phyloP scores from a whole-genome alignment of 2,113 vertebrate species.

The Cyphomyrus discorhynchus region DNA sequence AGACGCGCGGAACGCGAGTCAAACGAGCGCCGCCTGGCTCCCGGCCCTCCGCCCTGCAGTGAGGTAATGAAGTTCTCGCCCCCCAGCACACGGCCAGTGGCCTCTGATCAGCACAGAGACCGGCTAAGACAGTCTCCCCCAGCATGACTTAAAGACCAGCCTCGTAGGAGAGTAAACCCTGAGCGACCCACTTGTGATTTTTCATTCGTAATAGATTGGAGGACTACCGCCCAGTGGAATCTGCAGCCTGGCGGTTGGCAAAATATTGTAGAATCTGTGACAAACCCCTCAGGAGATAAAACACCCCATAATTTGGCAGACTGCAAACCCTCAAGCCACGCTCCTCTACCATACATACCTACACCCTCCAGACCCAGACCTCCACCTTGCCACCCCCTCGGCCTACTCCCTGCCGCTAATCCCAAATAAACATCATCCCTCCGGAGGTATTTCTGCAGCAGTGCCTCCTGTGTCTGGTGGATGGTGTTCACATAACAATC shows the following conservation, averaged over 20 bases:
- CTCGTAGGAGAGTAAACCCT: not conserved
- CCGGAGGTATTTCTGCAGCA: not conserved
- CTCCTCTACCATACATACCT: not conserved
- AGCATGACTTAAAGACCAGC: not conserved
- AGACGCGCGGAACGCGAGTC: not conserved
- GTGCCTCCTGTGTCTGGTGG: not conserved
- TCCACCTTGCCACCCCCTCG: not conserved
- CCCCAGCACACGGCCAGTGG: not conserved
- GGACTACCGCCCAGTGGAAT: not conserved
- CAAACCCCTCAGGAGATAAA: not conserved
- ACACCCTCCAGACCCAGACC: not conserved
- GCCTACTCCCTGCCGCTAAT: not conserved
- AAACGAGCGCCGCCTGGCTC: not conserved
- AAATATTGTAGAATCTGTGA: not conserved
- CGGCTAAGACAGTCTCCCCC: not conserved
- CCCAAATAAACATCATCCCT: not conserved
- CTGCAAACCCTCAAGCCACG: not conserved
- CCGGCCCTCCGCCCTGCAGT: too few species aligned
- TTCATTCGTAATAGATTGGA: not conserved
- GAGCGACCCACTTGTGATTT: not conserved
- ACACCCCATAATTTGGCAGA: not conserved
- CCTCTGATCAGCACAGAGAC: not conserved
- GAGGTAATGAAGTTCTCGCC: not conserved
- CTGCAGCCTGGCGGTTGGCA: not conserved
- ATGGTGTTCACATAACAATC: not conserved